Base-by-base conservation (phyloP, 1,140 invertebrate genomes). In the Leucophenga varia region DNA sequence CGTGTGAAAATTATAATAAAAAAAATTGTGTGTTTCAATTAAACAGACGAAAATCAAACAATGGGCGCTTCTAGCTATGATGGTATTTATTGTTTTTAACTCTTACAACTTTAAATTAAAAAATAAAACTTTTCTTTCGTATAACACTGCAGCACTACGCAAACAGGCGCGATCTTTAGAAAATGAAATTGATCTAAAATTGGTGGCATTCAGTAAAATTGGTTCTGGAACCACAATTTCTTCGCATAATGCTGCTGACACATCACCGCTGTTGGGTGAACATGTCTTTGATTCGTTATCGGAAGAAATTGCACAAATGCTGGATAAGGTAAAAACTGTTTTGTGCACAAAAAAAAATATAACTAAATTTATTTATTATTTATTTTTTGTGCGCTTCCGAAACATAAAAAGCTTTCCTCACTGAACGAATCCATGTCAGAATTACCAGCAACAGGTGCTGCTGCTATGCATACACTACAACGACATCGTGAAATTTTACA, bases 111-210 rank as follows among this genome's bases (percentile, higher is more conserved):
- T n/a, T 13, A 28, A 7, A 13, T 25, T 2, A 17, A 42, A 9
- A 18, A 43, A 12, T 20, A 30, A n/a, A 7, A 30, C 25, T 30
- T 14, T 1, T 78, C 81, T 43, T 63, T 13, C 25, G 9, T 10
- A 36, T 18, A n/a, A 37, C 19, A 5, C 21, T 12, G 22, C 32
- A 97, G 95, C 95, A 78, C 78, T 97, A 35, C 80, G 94, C 36
- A 95, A 95, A 72, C 90, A 95, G 77, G 95, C 95, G 1, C 80
- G 95, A 48, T 85, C 90, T 52, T 77, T 97, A 19, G 96, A 98
- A 81, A 97, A 96, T 84, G 95, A 97, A 75, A 94, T 98, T 53
- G 95, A 98, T 78, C 80, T 93, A 3, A 98, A 98, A 76, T 77
- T 98, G 39, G 91, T 97, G 1, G 90, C 91, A 12, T 95, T 96